Evolutionary conservation across 2,113 vertebrate species (phyloP), one percentile per base, ranked within the genome.

Genomic region (Gasterosteus nipponicus): DNA sequence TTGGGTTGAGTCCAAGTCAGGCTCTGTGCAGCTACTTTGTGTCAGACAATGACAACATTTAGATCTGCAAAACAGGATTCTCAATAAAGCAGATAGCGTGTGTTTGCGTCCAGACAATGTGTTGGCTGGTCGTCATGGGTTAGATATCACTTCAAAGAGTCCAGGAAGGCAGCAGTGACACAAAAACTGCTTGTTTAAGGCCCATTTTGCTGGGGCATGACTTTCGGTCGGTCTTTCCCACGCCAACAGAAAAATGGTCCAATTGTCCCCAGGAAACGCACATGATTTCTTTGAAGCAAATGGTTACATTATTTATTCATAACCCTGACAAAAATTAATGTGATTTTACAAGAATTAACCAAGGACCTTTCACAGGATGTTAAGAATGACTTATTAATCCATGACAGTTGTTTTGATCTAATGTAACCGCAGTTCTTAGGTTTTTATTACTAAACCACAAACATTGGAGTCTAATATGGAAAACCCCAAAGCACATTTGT

Each of bases 261-360:
- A 1, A 64, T 60, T 85, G 79, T 78, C 69, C 44, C 12, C 10
- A 0, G 38, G 77, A 22, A 38, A 54, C 4, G 22, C 73, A 49
- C 79, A 82, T 82, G 79, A 75, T 49, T 31, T 53, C 29, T 78
- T 63, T 81, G 54, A 71, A 81, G 83, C 39, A 47, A 42, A 41
- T 57, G 64, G 73, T 15, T 41, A 54, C 10, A 42, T 76, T 58
- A 76, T 59, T 64, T 29, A 65, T 35, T 29, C 22, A 61, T 14
- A 59, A 77, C 65, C 26, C 12, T n/a, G 64, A 54, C 51, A 57
- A 10, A 63, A 72, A 68, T 69, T 10, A 76, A 6, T 8, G 38
- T 10, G 8, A 61, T 46, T 78, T 69, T 10, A 47, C 15, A 19
- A 39, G 6, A 18, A 31, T 71, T 54, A 7, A 61, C 31, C 29